These are phyloP conservation scores for Trinectes maculatus DNA, from an alignment of 2,113 vertebrate genomes.

Conservation along the genomic window DNA sequence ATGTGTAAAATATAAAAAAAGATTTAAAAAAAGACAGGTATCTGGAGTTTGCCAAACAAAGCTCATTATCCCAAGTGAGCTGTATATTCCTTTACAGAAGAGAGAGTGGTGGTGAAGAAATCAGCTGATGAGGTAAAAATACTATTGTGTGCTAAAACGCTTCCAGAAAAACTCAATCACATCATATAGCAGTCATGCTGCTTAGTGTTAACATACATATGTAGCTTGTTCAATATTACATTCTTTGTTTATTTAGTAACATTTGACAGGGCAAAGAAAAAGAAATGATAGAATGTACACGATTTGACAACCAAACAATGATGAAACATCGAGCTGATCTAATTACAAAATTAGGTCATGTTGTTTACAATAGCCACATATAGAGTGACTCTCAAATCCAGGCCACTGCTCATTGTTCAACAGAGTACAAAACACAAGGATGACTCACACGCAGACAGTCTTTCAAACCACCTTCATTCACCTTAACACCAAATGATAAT, in stretches of 20 bases:
- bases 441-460: slow-evolving; percentile 47
- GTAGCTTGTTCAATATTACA: neutral
- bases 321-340: slow-evolving; percentile 58
- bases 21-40: too few species aligned
- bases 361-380: slow-evolving; percentile 40
- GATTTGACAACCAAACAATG: slow-evolving; percentile 37
- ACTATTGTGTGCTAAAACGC: neutral
- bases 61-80: neutral
- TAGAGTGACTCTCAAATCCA: slow-evolving; percentile 47
- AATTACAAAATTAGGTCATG: slow-evolving; percentile 69
- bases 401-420: slow-evolving; percentile 71
- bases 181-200: neutral
- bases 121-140: neutral
- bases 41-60: too few species aligned
- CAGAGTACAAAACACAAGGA: slow-evolving; percentile 55
- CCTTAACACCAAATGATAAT: slow-evolving; percentile 34
- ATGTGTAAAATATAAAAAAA: neutral
- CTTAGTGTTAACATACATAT: neutral
- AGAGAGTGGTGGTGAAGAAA: too few species aligned
- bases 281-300: slow-evolving; percentile 24
- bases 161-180: neutral
- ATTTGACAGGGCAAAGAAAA: slow-evolving; percentile 4
- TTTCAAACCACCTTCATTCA: slow-evolving; percentile 58
- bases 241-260: neutral
- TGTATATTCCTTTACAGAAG: neutral